These are phyloP conservation scores for Lepisosteus oculatus DNA, from an alignment of 2,113 vertebrate genomes.

Conservation along the genomic window DNA sequence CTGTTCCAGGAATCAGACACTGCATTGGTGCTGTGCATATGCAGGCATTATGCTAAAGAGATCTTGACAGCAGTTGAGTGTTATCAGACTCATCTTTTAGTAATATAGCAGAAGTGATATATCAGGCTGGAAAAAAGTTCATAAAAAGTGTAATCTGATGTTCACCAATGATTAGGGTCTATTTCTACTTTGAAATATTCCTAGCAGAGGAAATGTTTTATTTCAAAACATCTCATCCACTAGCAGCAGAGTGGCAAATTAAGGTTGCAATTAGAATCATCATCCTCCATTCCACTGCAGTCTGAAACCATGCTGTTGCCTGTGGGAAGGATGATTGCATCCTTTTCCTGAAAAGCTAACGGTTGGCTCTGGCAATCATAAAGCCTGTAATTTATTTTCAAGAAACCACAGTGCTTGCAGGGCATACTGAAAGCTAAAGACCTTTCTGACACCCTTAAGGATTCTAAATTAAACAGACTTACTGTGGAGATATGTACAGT, in stretches of 20 bases:
- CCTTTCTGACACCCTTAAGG: constrained; percentile 2
- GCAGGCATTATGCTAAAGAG: no score
- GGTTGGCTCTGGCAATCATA: constrained; percentile 18
- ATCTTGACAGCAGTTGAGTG: no score
- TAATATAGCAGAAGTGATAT: no score
- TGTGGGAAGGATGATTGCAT: constrained; percentile 17
- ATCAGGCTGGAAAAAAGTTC: no score
- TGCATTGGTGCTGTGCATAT: no score
- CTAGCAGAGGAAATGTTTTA: neutral
- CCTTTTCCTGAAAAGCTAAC: constrained; percentile 25
- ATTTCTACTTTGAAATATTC: neutral
- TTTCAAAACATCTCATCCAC: constrained; percentile 30
- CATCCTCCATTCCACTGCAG: neutral
- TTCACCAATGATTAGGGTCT: neutral
- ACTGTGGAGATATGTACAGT: neutral
- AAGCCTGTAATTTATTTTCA: constrained; percentile 28
- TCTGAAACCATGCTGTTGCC: neutral
- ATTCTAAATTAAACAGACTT: constrained; percentile 3
- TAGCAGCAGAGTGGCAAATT: constrained; percentile 29
- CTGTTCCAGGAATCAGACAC: no score
- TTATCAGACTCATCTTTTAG: no score
- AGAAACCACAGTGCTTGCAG: neutral
- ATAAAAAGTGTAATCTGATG: no score
- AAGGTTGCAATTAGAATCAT: constrained; percentile 10
- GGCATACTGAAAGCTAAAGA: neutral